A percentile compares a stretch with the other conserved stretches of the same genome.
phyloP scores from a whole-genome alignment of 1,140 invertebrate genomes.

The Trichomalopsis sarcophagae region DNA sequence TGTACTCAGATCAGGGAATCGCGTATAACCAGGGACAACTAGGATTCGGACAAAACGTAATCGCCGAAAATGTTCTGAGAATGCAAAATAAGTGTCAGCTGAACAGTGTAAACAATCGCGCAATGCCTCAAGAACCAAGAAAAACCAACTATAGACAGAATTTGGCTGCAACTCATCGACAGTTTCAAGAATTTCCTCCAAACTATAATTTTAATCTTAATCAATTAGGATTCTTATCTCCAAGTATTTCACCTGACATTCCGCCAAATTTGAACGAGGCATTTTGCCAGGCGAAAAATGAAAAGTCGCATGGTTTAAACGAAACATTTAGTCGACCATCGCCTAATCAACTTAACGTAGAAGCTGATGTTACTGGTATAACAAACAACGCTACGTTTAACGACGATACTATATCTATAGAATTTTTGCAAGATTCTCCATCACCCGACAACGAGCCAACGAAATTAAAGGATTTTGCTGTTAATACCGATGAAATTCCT shows the following conservation, averaged over 20 bases:
- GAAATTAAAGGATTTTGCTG: conserved; percentile 65
- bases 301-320: conserved; percentile 64
- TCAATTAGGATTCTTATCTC: conserved; percentile 56
- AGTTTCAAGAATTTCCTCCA: conserved; percentile 55
- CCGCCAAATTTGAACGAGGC: conserved; percentile 70
- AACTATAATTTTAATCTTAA: conserved; percentile 55
- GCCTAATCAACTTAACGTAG: conserved; percentile 54
- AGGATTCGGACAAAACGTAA: conserved; percentile 52
- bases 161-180: conserved; percentile 50
- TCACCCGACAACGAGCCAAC: conserved; percentile 63
- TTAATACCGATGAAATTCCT: conserved; percentile 67
- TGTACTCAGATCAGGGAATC: conserved; percentile 49
- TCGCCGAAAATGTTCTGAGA: conserved; percentile 60
- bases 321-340: conserved; percentile 63
- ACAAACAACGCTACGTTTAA: conserved; percentile 74
- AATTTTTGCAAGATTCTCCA: conserved; percentile 68
- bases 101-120: conserved; percentile 58
- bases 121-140: conserved; percentile 69
- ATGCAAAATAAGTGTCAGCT: conserved; percentile 60
- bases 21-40: conserved; percentile 48
- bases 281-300: conserved; percentile 64
- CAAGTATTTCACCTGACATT: conserved; percentile 65
- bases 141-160: conserved; percentile 61
- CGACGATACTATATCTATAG: conserved; percentile 70
- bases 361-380: conserved; percentile 64